A percentile compares a stretch with the other conserved stretches of the same genome.
Conservation (phyloP, 2,113 vertebrate genomes). For the Brachirus orientalis region DNA sequence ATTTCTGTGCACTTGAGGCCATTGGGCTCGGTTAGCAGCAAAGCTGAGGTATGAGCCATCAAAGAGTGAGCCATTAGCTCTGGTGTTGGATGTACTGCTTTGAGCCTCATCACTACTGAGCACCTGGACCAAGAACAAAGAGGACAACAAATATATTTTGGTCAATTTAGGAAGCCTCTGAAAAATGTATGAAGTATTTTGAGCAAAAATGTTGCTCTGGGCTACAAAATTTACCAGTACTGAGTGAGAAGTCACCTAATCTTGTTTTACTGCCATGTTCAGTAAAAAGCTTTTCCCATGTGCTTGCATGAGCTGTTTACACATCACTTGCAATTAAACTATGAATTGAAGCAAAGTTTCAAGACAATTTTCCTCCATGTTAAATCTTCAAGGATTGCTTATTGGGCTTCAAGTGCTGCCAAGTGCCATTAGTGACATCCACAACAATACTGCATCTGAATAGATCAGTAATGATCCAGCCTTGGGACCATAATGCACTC, state of each 20-base stretch:
- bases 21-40: conserved; percentile 26
- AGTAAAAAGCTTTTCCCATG: conserved; percentile 30
- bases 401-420: conserved; percentile 2
- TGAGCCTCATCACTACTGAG: conserved; percentile 51
- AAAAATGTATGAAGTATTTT: conserved; percentile 34
- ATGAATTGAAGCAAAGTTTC: neutral
- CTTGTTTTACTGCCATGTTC: conserved; percentile 20
- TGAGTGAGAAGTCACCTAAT: conserved; percentile 57
- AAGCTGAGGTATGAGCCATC: conserved; percentile 78
- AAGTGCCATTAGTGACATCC: neutral
- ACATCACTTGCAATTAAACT: conserved; percentile 24
- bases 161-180: conserved; percentile 42
- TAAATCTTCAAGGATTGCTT: conserved; percentile 7
- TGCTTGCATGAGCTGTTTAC: conserved; percentile 28
- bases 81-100: conserved; percentile 45
- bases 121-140: conserved; percentile 67
- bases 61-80: conserved; percentile 51
- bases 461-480: conserved; percentile 2
- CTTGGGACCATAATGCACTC: no score
- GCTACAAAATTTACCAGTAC: conserved; percentile 43
- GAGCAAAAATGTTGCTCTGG: conserved; percentile 48
- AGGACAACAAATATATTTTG: conserved; percentile 43
- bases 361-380: conserved; percentile 25
- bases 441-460: no score
- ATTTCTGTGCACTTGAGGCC: conserved; percentile 29